Conservation (phyloP, 2,888 invertebrate species). For the Allophyes oxyacanthae region DNA sequence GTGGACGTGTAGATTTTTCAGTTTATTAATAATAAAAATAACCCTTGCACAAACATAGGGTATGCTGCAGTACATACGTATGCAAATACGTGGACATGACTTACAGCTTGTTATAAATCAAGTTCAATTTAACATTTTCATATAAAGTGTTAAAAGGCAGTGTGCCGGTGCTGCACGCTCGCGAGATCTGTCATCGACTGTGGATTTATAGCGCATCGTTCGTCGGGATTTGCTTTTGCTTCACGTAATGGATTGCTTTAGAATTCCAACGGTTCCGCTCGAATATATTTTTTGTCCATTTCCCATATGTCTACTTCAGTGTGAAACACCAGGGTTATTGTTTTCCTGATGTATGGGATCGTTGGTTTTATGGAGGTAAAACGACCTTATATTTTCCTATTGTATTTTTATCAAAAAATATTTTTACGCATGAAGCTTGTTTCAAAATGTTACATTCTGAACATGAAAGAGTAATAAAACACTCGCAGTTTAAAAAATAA, state of each 20-base stretch:
- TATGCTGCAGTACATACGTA: constrained; percentile 40
- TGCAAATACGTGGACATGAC: constrained; percentile 51
- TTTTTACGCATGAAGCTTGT: constrained; percentile 14
- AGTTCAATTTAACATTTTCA: constrained; percentile 68
- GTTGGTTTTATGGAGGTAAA: constrained; percentile 47
- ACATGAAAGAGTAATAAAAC: constrained; percentile 19
- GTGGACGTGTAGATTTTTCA: too few relatives aligned
- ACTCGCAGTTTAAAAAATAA: constrained; percentile 1
- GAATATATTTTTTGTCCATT: constrained; percentile 59
- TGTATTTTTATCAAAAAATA: constrained; percentile 24
- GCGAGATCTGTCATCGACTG: constrained; percentile 70
- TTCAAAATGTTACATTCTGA: constrained; percentile 22
- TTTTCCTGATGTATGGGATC: constrained; percentile 52
- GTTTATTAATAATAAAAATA: too few relatives aligned
- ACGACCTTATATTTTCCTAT: constrained; percentile 38
- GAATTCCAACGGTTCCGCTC: constrained; percentile 55
- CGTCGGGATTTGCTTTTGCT: constrained; percentile 68
- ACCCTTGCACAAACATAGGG: too few relatives aligned
- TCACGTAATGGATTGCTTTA: constrained; percentile 66
- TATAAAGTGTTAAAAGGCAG: constrained; percentile 70
- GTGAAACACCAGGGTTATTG: constrained; percentile 56
- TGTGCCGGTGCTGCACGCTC: constrained; percentile 57
- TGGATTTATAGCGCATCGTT: constrained; percentile 72
- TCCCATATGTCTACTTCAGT: constrained; percentile 59
- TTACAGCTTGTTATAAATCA: constrained; percentile 65